Base-by-base conservation (phyloP, 2,888 invertebrate species). In the Eledona agricola region DNA sequence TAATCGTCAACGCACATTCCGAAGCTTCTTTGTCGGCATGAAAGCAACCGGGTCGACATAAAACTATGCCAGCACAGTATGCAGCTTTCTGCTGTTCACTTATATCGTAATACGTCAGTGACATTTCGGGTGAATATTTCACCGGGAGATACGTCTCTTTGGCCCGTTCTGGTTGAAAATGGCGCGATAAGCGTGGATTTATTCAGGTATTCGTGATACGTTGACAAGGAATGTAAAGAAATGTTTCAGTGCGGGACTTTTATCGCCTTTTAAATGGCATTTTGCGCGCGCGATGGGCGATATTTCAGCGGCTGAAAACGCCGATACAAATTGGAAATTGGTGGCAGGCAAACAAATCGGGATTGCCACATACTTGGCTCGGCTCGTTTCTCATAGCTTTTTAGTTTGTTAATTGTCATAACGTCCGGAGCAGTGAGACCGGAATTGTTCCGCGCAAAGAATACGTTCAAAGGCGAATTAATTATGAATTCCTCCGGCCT, bases 61-160 rank as follows among this genome's bases (percentile, higher is more conserved):
- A 74, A 75, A 75, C 75, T 74, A 73, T 75, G 75, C 73, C 75
- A 74, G 64, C 68, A 66, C 71, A 71, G 71, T 74, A 75, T 75
- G 73, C 73, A 69, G 66, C 64, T 60, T 60, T 67, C 63, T 66
- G 66, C 66, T 68, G 63, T 63, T 66, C 63, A 60, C 63, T 65
- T 69, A 71, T 72, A 72, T 68, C 69, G 71, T 71, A 74, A 73
- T 73, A 72, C 71, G 70, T 71, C 72, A 73, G 73, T 73, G 75
- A 75, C 75, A 74, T 72, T 73, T 73, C 63, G 65, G 60, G 59
- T 65, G 60, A 66, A 72, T 71, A 69, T 69, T 70, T 71, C 64
- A 64, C 29, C 49, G 58, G 51, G 55, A 64, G 64, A 67, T 66
- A 65, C 67, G 66, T 63, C 63, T 53, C 58, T 63, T 64, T 59